Base-by-base conservation (phyloP, 2,888 invertebrate genomes). In the Phrixothrix hirtus region DNA sequence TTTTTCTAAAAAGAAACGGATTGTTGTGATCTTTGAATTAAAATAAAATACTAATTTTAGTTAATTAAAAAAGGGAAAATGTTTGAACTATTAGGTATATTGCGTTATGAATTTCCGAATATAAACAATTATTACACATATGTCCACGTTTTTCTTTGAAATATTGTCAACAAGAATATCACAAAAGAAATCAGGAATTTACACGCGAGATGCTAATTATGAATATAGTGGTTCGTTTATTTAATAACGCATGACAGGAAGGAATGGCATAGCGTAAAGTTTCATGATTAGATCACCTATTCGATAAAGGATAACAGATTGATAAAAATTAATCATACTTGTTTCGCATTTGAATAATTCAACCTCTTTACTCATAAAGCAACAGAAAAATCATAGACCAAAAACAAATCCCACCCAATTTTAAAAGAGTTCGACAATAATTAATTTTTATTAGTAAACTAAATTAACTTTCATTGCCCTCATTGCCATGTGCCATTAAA, bases 241-340 rank as follows among this genome's bases (percentile, higher is more conserved):
- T 31, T 31, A 31, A 31, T 31, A 31, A 31, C 10, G 13, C 31
- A 31, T 31, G 13, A 21, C 3, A 21, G 21, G 21, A 21, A 21
- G 4, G 21, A 21, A 21, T 7, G 7, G 7, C 21, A 7, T 21
- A 21, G n/a, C n/a, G n/a, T n/a, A n/a, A n/a, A n/a, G n/a, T n/a
- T n/a, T n/a, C n/a, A n/a, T n/a, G n/a, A n/a, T n/a, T n/a, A n/a
- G n/a, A n/a, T n/a, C n/a, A n/a, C n/a, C n/a, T n/a, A n/a, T n/a
- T n/a, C n/a, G n/a, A n/a, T n/a, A n/a, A n/a, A n/a, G n/a, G n/a
- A n/a, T n/a, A n/a, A n/a, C n/a, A n/a, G n/a, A n/a, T n/a, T n/a
- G n/a, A n/a, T n/a, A n/a, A n/a, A n/a, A n/a, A n/a, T n/a, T n/a
- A n/a, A n/a, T n/a, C n/a, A n/a, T n/a, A n/a, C n/a, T n/a, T n/a